Evolutionary conservation across 1,140 invertebrate genomes (phyloP).

Genomic region (Cecropterus lyciades): DNA sequence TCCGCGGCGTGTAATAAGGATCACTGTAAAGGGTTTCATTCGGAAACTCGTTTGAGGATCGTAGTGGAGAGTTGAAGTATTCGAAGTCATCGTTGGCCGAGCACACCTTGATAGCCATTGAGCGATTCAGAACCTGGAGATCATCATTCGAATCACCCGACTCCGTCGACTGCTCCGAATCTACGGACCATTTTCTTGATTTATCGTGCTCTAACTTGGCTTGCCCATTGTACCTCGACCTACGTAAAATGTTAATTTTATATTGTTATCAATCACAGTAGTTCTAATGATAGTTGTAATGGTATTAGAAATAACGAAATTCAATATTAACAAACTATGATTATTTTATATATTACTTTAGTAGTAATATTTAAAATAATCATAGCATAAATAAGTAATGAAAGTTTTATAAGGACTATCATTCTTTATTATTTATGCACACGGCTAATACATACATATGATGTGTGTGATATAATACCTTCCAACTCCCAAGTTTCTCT

Average conservation of each 20-base stretch:
- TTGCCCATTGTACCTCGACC: conserved; percentile 50
- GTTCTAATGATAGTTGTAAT: no score
- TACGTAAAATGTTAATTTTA: conserved; percentile 38
- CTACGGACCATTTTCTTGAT: conserved; percentile 49
- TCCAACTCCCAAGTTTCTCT: conserved; percentile 47
- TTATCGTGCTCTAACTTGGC: conserved; percentile 53
- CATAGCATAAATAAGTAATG: no score
- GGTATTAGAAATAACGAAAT: no score
- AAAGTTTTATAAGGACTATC: no score
- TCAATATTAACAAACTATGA: no score
- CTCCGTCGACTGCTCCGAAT: conserved; percentile 76
- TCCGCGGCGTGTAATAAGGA: conserved; percentile 59
- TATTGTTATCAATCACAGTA: neutral
- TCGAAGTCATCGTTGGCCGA: conserved; percentile 87
- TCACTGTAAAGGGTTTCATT: conserved; percentile 62
- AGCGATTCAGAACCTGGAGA: conserved; percentile 82
- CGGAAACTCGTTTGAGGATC: conserved; percentile 84
- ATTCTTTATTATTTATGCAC: no score
- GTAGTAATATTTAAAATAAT: neutral
- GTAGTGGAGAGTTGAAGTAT: conserved; percentile 86
- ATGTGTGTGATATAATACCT: no score
- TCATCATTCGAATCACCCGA: conserved; percentile 83
- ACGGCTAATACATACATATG: no score
- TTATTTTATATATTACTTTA: neutral
- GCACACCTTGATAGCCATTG: conserved; percentile 84